phyloP scores from a whole-genome alignment of 2,113 vertebrate species.

The Hypocryptadius cinnamomeus region DNA sequence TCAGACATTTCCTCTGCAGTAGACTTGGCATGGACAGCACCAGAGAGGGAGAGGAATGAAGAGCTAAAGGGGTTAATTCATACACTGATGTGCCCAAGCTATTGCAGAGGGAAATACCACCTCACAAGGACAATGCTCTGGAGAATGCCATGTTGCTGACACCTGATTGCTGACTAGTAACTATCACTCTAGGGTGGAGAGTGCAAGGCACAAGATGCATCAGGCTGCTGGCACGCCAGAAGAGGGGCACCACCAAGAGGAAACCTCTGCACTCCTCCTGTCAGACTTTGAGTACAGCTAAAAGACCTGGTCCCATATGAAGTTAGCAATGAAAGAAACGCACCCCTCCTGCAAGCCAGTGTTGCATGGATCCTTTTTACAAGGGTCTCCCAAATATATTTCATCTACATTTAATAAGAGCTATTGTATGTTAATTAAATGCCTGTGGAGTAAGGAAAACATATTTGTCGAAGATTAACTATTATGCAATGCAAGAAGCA shows the following conservation, averaged over 20 bases:
- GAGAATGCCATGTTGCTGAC: not conserved
- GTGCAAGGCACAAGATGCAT: not conserved
- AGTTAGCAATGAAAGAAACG: not conserved
- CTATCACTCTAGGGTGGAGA: not conserved
- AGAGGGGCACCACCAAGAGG: not conserved
- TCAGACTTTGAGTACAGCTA: not conserved
- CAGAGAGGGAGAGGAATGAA: not conserved
- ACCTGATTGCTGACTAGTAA: not conserved
- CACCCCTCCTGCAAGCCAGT: not conserved
- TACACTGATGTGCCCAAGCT: not conserved
- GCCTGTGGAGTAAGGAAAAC: conserved; percentile 51
- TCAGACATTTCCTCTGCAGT: not conserved
- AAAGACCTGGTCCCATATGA: not conserved
- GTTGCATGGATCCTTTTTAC: not conserved
- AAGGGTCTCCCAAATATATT: conserved; percentile 1
- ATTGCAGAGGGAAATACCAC: not conserved
- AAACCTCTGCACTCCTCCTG: not conserved
- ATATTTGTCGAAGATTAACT: conserved; percentile 64
- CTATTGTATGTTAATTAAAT: conserved; percentile 66
- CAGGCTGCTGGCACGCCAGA: not conserved
- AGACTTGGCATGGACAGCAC: not conserved
- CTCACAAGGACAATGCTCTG: not conserved
- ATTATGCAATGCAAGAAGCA: conserved; percentile 57
- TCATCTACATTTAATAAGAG: conserved; percentile 42
- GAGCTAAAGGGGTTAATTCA: not conserved